Base-by-base conservation (phyloP, 2,113 vertebrate genomes). In the Osmerus eperlanus region DNA sequence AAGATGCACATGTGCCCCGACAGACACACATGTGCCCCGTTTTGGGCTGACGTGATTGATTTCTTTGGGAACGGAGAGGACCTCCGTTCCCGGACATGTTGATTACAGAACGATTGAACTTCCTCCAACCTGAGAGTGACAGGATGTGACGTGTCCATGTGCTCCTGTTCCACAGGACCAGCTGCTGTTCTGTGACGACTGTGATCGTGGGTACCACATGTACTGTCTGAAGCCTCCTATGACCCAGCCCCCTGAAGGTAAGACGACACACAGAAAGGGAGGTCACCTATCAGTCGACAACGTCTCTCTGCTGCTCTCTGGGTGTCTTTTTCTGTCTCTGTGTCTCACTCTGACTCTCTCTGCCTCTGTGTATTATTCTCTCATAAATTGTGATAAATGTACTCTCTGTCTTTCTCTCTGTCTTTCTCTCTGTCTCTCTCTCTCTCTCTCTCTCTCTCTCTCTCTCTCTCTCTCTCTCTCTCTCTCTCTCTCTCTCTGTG, bases 151-250 rank as follows among this genome's bases (percentile, higher is more conserved):
- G 9, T 47, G 41, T 12, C 41, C 41, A 12, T 47, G 41, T 47
- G 41, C 41, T 47, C 41, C 41, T 12, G 41, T 47, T 47, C 41
- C 41, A 47, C 41, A 93, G 97, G 96, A 99, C 91, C 96, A 99
- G 92, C 94, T 98, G 47, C 93, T 99, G 84, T 99, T 99, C 92
- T 99, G 97, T 59, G 96, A 99, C 59, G 97, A 99, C 92, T 99
- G 97, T 82, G 97, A 99, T 91, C 93, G 96, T 81, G 97, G 97
- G 79, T 99, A 99, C 88, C 97, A 99, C 90, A 99, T 98, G 97
- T 99, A 98, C 90, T 99, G 97, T 88, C 93, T 98, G 89, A 98
- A 95, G 77, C 96, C 97, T 54, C 94, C 97, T 0, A 97, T 98
- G 92, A 96, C 93, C 76, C 93, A 96, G 80, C 96, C 96, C 70